A percentile compares a stretch with the other conserved stretches of the same genome.
Evolutionary conservation across 1,140 invertebrate species (phyloP).

Genomic region (Dryas iulia): DNA sequence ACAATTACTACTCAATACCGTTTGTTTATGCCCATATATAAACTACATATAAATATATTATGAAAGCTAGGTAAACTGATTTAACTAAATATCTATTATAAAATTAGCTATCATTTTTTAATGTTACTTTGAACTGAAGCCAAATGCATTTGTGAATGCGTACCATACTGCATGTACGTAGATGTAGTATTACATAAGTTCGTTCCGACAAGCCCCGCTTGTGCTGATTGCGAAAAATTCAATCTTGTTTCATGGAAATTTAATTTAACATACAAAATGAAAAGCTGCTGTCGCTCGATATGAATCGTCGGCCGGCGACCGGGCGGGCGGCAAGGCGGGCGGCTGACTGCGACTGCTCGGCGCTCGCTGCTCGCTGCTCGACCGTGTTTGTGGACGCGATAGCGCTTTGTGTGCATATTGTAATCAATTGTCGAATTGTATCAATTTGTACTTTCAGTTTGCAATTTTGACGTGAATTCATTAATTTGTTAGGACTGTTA

Average conservation of each 20-base stretch:
- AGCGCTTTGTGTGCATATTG: conserved; percentile 75
- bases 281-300: conserved; percentile 74
- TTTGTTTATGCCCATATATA: neutral
- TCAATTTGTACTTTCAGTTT: conserved; percentile 76
- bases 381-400: conserved; percentile 73
- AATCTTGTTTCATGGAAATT: conserved; percentile 80
- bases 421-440: conserved; percentile 78
- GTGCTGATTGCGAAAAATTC: conserved; percentile 79
- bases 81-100: neutral
- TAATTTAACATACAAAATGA: conserved; percentile 80
- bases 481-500: conserved; percentile 65
- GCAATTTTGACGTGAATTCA: conserved; percentile 75
- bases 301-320: conserved; percentile 60
- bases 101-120: neutral
- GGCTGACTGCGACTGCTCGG: conserved; percentile 19
- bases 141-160: neutral
- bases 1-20: neutral
- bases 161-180: neutral
- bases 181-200: conserved; percentile 50
- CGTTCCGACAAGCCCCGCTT: conserved; percentile 55
- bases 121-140: neutral
- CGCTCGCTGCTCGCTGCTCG: conserved; percentile 52
- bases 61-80: neutral
- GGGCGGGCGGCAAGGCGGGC: conserved; percentile 11
- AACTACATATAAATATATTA: neutral